Evolutionary conservation across 1,140 invertebrate genomes (phyloP).

Genomic region (Ericerus pela): DNA sequence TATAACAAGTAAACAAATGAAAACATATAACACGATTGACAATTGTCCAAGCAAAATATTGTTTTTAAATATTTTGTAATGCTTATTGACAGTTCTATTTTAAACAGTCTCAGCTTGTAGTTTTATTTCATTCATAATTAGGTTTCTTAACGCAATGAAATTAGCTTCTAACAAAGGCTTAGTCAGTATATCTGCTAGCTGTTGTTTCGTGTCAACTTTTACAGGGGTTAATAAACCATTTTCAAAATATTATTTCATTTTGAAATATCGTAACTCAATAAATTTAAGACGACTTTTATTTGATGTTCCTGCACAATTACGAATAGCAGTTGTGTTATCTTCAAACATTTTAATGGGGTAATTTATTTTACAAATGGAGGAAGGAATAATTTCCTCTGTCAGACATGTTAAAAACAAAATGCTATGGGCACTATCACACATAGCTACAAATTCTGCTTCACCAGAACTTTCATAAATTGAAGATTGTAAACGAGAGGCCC

Average conservation of each 20-base stretch:
- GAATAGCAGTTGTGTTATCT: slow-evolving; percentile 23
- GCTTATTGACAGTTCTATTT: no score
- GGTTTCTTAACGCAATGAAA: no score
- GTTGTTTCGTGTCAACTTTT: slow-evolving; percentile 9
- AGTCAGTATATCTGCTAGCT: slow-evolving; percentile 15
- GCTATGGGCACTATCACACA: slow-evolving; percentile 5
- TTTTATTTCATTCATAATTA: no score
- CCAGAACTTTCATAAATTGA: slow-evolving; percentile 10
- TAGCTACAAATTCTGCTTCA: slow-evolving; percentile 20
- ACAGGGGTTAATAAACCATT: background rate
- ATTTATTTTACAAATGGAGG: no score
- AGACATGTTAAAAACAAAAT: slow-evolving; percentile 15
- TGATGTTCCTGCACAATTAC: slow-evolving; percentile 29
- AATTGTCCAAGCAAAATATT: no score
- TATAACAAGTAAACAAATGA: no score
- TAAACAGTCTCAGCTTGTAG: no score
- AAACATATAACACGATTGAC: no score
- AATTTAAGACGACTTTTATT: slow-evolving; percentile 28
- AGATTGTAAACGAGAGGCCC: slow-evolving; percentile 20
- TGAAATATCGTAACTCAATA: slow-evolving; percentile 28
- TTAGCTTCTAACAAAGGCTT: slow-evolving; percentile 9
- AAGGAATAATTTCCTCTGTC: background rate
- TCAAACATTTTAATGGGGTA: slow-evolving; percentile 10
- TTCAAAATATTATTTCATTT: slow-evolving; percentile 19
- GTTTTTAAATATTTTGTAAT: no score